Evolutionary conservation across 2,113 vertebrate species (phyloP).

Genomic region (Pantherophis guttatus): DNA sequence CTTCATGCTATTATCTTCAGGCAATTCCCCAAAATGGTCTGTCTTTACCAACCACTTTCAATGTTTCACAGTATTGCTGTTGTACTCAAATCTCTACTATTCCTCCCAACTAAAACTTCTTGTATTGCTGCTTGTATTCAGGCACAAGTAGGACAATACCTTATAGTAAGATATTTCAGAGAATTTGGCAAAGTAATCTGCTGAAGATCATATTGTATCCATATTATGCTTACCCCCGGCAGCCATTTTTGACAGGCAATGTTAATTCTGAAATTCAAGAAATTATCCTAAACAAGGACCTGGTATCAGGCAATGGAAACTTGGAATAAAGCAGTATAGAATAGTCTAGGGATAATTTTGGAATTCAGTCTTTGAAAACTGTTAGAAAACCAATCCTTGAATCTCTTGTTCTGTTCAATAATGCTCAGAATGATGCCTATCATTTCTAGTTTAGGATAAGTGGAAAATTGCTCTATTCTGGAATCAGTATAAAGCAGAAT

Average conservation of each 20-base stretch:
- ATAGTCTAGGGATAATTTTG: not conserved
- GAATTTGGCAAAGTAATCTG: not conserved
- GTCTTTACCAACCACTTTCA: not conserved
- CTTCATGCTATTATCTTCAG: accelerated
- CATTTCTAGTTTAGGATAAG: not conserved
- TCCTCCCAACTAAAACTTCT: not conserved
- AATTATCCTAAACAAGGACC: not conserved
- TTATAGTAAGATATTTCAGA: not conserved
- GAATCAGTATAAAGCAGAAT: not conserved
- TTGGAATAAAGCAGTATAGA: not conserved
- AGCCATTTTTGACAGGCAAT: not conserved
- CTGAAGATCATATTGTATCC: not conserved
- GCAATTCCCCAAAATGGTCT: constrained; percentile 5
- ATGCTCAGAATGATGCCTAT: not conserved
- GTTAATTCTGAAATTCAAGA: not conserved
- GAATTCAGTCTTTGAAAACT: not conserved
- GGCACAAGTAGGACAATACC: not conserved
- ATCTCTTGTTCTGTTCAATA: not conserved
- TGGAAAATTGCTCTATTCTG: not conserved
- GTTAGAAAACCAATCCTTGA: not conserved
- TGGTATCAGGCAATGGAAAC: not conserved
- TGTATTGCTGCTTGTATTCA: not conserved
- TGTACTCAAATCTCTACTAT: not conserved
- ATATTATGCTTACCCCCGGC: not conserved
- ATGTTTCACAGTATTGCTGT: not conserved